phyloP scores from a whole-genome alignment of 2,113 vertebrate genomes.

The Synodontis membranacea region DNA sequence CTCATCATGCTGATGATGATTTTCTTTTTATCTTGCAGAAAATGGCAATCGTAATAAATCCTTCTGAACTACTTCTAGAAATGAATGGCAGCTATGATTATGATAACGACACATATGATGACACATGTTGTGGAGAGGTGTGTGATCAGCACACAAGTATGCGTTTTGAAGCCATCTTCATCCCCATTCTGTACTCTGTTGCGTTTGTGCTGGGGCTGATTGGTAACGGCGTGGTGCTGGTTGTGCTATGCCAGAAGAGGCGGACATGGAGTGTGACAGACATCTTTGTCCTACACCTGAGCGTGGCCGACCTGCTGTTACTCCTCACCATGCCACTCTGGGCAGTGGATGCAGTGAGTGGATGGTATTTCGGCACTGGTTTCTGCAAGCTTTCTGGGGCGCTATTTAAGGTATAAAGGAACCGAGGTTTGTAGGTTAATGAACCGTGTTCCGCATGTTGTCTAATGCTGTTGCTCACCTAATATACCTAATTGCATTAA shows the following conservation, averaged over 20 bases:
- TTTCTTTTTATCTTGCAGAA: constrained; percentile 25
- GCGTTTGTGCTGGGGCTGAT: constrained; percentile 76
- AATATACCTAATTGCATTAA: not conserved
- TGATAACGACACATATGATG: not conserved
- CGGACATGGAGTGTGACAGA: constrained; percentile 77
- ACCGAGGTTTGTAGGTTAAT: too few relatives aligned
- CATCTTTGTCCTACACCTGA: constrained; percentile 83
- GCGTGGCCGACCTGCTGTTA: constrained; percentile 76
- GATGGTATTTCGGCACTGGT: constrained; percentile 76
- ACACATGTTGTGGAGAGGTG: constrained; percentile 34
- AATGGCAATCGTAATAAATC: too few relatives aligned
- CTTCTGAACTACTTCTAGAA: too few relatives aligned
- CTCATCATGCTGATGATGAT: not conserved
- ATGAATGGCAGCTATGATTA: not conserved
- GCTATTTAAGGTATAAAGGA: constrained; percentile 73
- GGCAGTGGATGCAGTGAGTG: constrained; percentile 66
- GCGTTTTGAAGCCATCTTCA: constrained; percentile 71
- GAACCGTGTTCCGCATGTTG: not conserved
- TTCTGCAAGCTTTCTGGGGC: constrained; percentile 79
- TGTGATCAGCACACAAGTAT: constrained; percentile 59
- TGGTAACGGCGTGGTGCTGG: constrained; percentile 77
- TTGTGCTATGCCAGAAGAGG: constrained; percentile 71
- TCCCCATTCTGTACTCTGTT: constrained; percentile 75
- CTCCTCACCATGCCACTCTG: constrained; percentile 81
- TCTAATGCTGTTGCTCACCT: not conserved